Evolutionary conservation across 92 coral and sea anemone genomes (phyloP).

Genomic region (Galaxea fascicularis): DNA sequence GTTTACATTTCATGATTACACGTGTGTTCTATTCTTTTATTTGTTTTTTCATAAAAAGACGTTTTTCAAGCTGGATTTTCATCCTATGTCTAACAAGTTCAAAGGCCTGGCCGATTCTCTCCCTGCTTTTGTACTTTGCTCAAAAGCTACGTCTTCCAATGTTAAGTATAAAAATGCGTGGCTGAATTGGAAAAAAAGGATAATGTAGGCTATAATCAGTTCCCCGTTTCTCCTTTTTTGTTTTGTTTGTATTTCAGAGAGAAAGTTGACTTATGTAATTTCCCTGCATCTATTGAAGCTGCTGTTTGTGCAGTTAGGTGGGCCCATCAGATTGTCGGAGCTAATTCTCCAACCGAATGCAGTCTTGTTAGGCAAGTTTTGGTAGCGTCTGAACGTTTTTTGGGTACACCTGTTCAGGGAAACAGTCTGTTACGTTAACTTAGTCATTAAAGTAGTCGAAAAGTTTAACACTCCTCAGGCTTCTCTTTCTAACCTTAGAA

Average conservation of each 20-base stretch:
- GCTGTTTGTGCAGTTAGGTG: slow-evolving; percentile 66
- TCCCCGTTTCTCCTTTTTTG: slow-evolving; percentile 50
- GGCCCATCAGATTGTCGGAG: slow-evolving; percentile 63
- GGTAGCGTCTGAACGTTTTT: slow-evolving; percentile 55
- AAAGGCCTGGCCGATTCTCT: too few species aligned
- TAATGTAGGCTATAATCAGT: slow-evolving; percentile 49
- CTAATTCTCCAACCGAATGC: slow-evolving; percentile 61
- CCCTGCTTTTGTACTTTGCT: slow-evolving; percentile 30
- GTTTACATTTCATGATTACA: too few species aligned
- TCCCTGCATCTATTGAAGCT: slow-evolving; percentile 56
- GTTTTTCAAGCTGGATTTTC: slow-evolving; percentile 29
- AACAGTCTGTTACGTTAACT: not conserved
- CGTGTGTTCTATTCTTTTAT: too few species aligned
- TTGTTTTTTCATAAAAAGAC: slow-evolving; percentile 40
- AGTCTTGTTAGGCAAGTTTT: slow-evolving; percentile 50
- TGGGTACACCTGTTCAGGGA: slow-evolving; percentile 42
- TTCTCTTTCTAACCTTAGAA: too few species aligned
- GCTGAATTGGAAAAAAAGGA: too few species aligned
- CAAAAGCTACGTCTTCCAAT: slow-evolving; percentile 44
- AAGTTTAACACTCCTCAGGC: too few species aligned
- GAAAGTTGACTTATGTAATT: slow-evolving; percentile 32
- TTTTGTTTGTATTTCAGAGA: slow-evolving; percentile 39
- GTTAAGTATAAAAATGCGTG: too few species aligned
- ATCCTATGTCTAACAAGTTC: slow-evolving; percentile 34
- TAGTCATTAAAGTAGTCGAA: too few species aligned